Conservation (phyloP, 2,113 vertebrate species). For the Lontra canadensis region DNA sequence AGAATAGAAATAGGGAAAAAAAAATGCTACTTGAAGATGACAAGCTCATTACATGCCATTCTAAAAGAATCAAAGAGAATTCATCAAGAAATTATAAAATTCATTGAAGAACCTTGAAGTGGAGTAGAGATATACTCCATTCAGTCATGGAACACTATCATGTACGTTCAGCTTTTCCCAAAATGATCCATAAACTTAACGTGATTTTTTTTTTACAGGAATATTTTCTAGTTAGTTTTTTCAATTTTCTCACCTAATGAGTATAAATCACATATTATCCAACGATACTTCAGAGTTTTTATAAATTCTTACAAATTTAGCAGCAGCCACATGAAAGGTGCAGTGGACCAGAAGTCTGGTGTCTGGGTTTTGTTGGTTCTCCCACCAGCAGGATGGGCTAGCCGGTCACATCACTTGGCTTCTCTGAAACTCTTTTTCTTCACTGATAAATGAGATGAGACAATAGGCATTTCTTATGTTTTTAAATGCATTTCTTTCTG, state of each 20-base stretch:
- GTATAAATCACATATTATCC: accelerated
- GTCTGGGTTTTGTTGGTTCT: not conserved
- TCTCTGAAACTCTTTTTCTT: not conserved
- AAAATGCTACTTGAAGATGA: not conserved
- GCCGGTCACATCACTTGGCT: too few species aligned
- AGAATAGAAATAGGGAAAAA: not conserved
- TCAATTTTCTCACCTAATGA: not conserved
- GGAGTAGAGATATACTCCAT: not conserved
- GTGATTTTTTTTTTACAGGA: not conserved
- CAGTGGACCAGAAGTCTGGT: accelerated
- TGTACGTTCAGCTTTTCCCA: not conserved
- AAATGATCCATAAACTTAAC: not conserved
- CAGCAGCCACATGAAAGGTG: not conserved
- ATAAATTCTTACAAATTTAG: not conserved
- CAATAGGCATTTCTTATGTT: not conserved
- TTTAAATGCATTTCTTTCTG: not conserved
- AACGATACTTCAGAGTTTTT: not conserved
- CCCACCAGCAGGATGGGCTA: not conserved
- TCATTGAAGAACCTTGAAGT: not conserved
- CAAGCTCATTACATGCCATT: not conserved
- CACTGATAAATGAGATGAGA: not conserved
- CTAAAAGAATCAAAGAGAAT: not conserved
- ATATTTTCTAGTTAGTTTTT: not conserved
- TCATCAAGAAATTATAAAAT: not conserved
- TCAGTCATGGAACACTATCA: not conserved